Conservation (phyloP, 2,888 invertebrate genomes). For the Tiphia femorata region DNA sequence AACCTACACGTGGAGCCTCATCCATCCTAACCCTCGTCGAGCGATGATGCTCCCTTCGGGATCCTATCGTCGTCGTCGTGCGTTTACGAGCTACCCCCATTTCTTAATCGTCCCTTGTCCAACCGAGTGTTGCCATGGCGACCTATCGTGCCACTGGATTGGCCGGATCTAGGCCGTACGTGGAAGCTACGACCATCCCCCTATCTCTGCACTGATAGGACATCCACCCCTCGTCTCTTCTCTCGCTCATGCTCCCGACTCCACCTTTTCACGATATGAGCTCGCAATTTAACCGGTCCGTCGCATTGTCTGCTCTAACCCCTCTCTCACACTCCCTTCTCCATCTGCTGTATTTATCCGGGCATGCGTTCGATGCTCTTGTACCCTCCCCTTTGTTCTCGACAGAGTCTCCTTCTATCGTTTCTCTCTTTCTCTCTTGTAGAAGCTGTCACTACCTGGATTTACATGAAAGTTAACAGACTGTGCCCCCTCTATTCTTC, state of each 20-base stretch:
- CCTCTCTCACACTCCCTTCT: too few species aligned
- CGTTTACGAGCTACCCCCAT: constrained; percentile 67
- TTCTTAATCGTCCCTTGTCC: constrained; percentile 64
- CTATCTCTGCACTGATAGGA: constrained; percentile 24
- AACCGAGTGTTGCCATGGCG: constrained; percentile 60
- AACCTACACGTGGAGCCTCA: too few species aligned
- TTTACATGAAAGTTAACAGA: constrained; percentile 43
- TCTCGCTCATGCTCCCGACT: background rate
- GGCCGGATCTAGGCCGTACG: constrained; percentile 46
- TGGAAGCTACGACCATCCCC: constrained; percentile 41
- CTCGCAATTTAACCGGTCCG: too few species aligned
- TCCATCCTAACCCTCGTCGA: background rate
- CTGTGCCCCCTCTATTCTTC: constrained; percentile 5
- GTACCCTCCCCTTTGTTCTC: too few species aligned
- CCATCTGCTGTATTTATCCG: too few species aligned
- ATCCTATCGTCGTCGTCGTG: constrained; percentile 26
- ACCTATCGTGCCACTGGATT: constrained; percentile 53
- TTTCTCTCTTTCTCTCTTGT: constrained; percentile 8
- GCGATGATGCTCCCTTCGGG: constrained; percentile 24
- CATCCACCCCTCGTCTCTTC: constrained; percentile 18
- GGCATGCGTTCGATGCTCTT: too few species aligned
- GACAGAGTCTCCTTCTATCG: background rate
- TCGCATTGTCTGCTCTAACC: too few species aligned
- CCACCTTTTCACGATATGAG: too few species aligned
- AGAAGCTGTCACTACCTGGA: constrained; percentile 23